phyloP scores from a whole-genome alignment of 2,797 vertebrate species.

The Crocidura indochinensis region DNA sequence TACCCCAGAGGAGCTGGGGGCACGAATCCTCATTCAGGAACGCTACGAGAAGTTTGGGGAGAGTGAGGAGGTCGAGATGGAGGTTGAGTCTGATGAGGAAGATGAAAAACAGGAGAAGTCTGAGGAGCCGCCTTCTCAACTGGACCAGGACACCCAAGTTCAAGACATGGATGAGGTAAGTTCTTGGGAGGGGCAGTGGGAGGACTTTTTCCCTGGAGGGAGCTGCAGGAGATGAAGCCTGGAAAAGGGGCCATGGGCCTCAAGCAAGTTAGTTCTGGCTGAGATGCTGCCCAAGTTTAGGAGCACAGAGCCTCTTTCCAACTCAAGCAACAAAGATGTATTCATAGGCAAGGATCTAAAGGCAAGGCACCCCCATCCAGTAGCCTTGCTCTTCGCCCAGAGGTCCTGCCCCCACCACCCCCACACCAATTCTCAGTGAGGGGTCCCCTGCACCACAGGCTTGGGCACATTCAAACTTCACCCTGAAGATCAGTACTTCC shows the following conservation, averaged over 20 bases:
- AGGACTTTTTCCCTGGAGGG: background rate
- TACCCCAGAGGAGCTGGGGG: conserved; percentile 97
- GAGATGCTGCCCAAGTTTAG: background rate
- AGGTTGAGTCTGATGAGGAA: conserved; percentile 99
- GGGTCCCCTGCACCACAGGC: background rate
- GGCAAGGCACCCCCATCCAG: background rate
- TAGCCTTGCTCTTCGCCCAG: background rate
- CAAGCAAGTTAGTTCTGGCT: background rate
- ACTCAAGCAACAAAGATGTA: conserved; percentile 62
- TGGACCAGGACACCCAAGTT: conserved; percentile 98
- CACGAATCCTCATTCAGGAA: conserved; percentile 98
- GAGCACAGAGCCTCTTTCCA: background rate
- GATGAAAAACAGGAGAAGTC: conserved; percentile 94
- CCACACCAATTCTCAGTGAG: background rate
- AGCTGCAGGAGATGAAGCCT: background rate
- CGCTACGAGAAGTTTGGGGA: conserved; percentile 99
- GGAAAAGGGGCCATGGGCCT: background rate
- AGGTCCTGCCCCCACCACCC: background rate
- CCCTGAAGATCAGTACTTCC: conserved; percentile 1
- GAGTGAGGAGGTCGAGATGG: conserved; percentile 99
- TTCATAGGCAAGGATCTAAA: conserved; percentile 41
- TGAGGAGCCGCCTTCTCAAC: conserved; percentile 92
- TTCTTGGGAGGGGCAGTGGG: accelerated
- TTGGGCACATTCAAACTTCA: conserved; percentile 35
- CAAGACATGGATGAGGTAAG: conserved; percentile 99